Evolutionary conservation across 2,888 invertebrate species (phyloP), one percentile per base, ranked within the genome.

Genomic region (Clitarchus hookeri): DNA sequence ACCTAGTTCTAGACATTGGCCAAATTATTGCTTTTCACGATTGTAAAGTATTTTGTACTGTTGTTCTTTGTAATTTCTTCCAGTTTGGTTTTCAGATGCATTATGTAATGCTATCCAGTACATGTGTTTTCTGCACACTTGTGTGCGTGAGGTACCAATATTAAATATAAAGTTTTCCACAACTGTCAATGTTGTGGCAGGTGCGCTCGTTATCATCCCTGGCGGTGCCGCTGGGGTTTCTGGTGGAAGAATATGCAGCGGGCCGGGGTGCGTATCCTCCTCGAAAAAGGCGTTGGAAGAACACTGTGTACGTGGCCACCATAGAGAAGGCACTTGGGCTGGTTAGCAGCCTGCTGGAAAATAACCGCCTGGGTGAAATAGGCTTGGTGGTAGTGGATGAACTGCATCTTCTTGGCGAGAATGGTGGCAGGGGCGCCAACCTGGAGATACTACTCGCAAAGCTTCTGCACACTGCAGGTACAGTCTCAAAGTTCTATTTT

Each of bases 221-320:
- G 93, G 98, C 97, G 4, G 93, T 98, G 1, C 95, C 96, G 87
- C 92, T 98, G 87, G 95, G 96, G 87, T 99, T 99, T 90, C 92
- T 97, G 88, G 94, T 99, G 0, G 99, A 99, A 91, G 99, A 99
- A 91, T 99, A 99, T 93, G 98, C 99, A 0, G 97, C 95, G 0
- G 96, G 96, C 83, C 98, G 97, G 91, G 99, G 99, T 0, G 90
- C 90, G 79, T 95, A 96, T 90, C 96, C 97, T 80, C 98, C 98
- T 0, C 95, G 96, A 0, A 95, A 95, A 89, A 95, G 96, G 87
- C 92, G 96, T 19, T 93, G 95, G 44, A 96, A 96, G 90, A 95
- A 95, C 89, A 96, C 96, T 65, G 93, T 99, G 83, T 99, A 96
- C 90, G 94, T 99, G 82, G 97, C 97, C 2, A 99, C 99, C 0